Percentiles rank a stretch among this genome's conserved stretches.
phyloP scores from a whole-genome alignment of 2,888 invertebrate species.

The Amaurobius ferox region DNA sequence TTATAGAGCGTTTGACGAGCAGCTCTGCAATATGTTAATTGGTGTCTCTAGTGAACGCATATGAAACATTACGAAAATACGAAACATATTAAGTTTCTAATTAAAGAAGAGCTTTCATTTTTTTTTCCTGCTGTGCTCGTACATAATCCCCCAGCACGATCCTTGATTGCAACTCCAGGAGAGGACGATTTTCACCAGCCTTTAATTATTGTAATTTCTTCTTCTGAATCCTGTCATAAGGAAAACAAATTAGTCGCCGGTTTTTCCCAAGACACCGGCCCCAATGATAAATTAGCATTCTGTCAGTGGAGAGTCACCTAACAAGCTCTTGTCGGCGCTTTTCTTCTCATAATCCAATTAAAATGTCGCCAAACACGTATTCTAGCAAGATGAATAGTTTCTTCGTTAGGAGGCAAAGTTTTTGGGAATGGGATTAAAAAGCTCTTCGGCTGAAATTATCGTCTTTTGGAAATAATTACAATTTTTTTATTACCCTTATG shows the following conservation, averaged over 20 bases:
- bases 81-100: conserved; percentile 72
- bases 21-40: conserved; percentile 60
- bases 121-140: conserved; percentile 29
- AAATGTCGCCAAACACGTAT: conserved; percentile 67
- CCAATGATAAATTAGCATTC: conserved; percentile 70
- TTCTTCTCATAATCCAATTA: conserved; percentile 71
- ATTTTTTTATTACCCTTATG: conserved; percentile 50
- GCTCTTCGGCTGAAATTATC: conserved; percentile 62
- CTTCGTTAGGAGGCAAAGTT: conserved; percentile 65
- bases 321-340: conserved; percentile 55
- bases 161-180: conserved; percentile 44
- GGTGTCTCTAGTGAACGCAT: conserved; percentile 57
- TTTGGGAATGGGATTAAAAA: conserved; percentile 69
- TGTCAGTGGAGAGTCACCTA: conserved; percentile 62
- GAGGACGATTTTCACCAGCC: conserved; percentile 62
- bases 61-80: conserved; percentile 62
- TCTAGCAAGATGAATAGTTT: conserved; percentile 67
- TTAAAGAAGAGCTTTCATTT: conserved; percentile 55
- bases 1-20: conserved; percentile 27
- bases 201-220: conserved; percentile 72
- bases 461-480: conserved; percentile 68
- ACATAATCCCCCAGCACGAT: conserved; percentile 32
- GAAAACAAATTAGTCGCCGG: conserved; percentile 70
- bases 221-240: conserved; percentile 58
- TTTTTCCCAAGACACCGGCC: conserved; percentile 61